A percentile compares a stretch with the other conserved stretches of the same genome.
These are phyloP conservation scores for Lepidocyrtoides sp. DNA, from an alignment of 2,888 invertebrate species.

Conservation along the genomic window DNA sequence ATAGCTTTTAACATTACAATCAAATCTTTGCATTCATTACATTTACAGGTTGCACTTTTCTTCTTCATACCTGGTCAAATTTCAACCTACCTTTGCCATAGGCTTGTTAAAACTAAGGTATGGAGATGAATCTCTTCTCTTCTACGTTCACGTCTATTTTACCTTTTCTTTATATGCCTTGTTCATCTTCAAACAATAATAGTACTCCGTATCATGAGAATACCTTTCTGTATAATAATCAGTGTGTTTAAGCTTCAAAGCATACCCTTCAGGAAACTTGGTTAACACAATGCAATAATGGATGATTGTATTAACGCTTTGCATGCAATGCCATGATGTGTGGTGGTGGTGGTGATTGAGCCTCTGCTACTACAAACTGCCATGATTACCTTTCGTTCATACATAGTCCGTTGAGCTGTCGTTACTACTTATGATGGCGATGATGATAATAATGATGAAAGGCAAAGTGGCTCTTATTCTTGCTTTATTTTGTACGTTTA, in stretches of 20 bases:
- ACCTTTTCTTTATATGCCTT: too few relatives aligned
- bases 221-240: neutral
- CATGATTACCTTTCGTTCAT: too few relatives aligned
- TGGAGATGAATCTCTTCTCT: too few relatives aligned
- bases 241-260: neutral
- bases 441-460: slow-evolving; percentile 41
- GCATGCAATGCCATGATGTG: neutral
- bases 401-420: slow-evolving; percentile 43
- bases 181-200: neutral
- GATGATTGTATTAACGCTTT: neutral
- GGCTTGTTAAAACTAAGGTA: neutral
- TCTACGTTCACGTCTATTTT: neutral
- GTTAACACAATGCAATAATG: slow-evolving; percentile 23
- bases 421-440: slow-evolving; percentile 7
- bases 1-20: neutral
- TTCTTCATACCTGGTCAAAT: slow-evolving; percentile 42
- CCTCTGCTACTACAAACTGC: neutral
- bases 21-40: neutral
- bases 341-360: neutral
- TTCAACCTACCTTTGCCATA: slow-evolving; percentile 31
- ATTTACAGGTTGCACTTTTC: slow-evolving; percentile 21
- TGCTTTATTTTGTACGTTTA: neutral
- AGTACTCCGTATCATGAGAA: neutral
- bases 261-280: slow-evolving; percentile 2
- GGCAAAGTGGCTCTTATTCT: slow-evolving; percentile 10